phyloP scores from a whole-genome alignment of 1,140 invertebrate genomes.

The Heliconius himera region DNA sequence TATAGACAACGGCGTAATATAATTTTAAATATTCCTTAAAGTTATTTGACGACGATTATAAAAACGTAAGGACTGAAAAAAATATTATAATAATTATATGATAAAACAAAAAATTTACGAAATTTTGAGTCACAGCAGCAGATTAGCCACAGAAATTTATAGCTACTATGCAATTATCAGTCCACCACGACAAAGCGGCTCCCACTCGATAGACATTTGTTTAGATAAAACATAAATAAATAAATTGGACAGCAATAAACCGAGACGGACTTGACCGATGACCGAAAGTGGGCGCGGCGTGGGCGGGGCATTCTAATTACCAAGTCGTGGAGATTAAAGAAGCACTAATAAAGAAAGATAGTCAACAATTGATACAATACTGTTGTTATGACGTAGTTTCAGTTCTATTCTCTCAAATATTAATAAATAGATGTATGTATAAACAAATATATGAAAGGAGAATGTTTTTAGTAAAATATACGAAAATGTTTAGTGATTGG shows the following conservation, averaged over 20 bases:
- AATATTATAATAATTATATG: neutral
- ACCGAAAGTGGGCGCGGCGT: constrained; percentile 46
- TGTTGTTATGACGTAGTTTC: neutral
- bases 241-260: constrained; percentile 51
- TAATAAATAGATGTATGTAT: too few species aligned
- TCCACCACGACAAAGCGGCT: constrained; percentile 34
- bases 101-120: neutral
- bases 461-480: too few species aligned
- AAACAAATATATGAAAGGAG: too few species aligned
- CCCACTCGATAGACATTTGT: constrained; percentile 46
- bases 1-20: too few species aligned
- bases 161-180: constrained; percentile 29
- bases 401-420: neutral
- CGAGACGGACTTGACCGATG: constrained; percentile 47
- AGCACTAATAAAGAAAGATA: constrained; percentile 16
- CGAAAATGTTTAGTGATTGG: neutral
- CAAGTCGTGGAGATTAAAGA: constrained; percentile 36
- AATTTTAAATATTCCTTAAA: too few species aligned
- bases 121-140: neutral
- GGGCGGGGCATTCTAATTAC: constrained; percentile 50
- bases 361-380: neutral
- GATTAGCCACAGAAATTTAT: neutral
- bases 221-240: constrained; percentile 50
- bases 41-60: neutral
- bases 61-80: neutral